phyloP scores from a whole-genome alignment of 2,888 invertebrate genomes.

The Thyatira batis region DNA sequence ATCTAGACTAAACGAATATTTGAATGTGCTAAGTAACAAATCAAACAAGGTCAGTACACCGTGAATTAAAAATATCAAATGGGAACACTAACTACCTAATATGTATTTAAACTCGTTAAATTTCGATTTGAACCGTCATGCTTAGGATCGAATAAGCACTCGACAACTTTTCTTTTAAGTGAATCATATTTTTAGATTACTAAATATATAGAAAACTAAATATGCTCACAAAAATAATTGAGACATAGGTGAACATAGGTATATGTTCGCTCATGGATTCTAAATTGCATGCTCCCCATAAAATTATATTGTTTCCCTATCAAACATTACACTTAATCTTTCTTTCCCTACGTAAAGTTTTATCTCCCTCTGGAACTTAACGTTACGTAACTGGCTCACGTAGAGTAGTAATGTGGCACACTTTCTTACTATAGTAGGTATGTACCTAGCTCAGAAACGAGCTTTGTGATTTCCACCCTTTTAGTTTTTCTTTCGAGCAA shows the following conservation, averaged over 20 bases:
- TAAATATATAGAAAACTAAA: too few relatives aligned
- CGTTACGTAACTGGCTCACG: not conserved
- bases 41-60: not conserved
- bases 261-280: too few relatives aligned
- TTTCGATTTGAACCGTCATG: too few relatives aligned
- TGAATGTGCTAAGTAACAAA: slow-evolving; percentile 10
- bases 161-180: too few relatives aligned
- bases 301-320: not conserved
- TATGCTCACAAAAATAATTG: too few relatives aligned
- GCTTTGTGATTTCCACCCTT: not conserved
- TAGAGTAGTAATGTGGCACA: not conserved
- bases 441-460: not conserved
- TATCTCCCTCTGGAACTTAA: not conserved
- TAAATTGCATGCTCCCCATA: too few relatives aligned
- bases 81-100: too few relatives aligned
- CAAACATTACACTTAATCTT: not conserved
- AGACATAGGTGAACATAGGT: too few relatives aligned
- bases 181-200: too few relatives aligned
- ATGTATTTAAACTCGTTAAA: too few relatives aligned
- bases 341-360: not conserved
- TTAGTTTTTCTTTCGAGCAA: not conserved
- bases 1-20: slow-evolving; percentile 24
- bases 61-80: not conserved
- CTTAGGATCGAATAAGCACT: too few relatives aligned
- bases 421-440: not conserved